phyloP scores from a whole-genome alignment of 1,140 invertebrate genomes.

The Cardiocondyla obscurior region DNA sequence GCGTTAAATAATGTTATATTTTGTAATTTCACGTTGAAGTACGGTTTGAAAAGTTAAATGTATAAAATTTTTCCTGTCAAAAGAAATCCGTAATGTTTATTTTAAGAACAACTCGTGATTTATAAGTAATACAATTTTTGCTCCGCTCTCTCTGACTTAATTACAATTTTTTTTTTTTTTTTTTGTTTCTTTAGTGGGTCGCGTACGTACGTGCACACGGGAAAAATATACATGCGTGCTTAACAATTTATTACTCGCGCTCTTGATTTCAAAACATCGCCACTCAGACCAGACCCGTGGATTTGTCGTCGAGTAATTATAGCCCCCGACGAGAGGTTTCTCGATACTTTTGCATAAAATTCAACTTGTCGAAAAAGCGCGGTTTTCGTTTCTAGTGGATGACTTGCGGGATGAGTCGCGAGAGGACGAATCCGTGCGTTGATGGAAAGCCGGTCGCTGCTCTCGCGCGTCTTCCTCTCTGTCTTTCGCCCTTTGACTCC shows the following conservation, averaged over 20 bases:
- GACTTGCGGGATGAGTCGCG: too few species aligned
- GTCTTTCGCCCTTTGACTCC: constrained; percentile 21
- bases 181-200: background rate
- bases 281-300: background rate
- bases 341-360: constrained; percentile 50
- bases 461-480: constrained; percentile 33
- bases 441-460: constrained; percentile 24
- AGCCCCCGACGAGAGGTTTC: background rate
- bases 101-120: background rate
- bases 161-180: background rate
- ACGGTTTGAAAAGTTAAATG: background rate
- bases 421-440: constrained; percentile 2
- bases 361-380: constrained; percentile 51
- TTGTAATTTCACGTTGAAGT: background rate
- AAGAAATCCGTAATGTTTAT: background rate
- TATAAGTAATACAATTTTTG: background rate
- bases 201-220: background rate
- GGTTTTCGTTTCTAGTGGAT: constrained; percentile 49
- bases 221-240: background rate
- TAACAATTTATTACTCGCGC: background rate
- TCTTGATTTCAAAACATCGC: background rate
- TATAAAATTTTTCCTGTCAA: background rate
- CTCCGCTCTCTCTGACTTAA: background rate
- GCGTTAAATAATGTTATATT: background rate
- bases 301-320: constrained; percentile 5